phyloP scores from a whole-genome alignment of 2,888 invertebrate genomes.

The Acleris emargana region DNA sequence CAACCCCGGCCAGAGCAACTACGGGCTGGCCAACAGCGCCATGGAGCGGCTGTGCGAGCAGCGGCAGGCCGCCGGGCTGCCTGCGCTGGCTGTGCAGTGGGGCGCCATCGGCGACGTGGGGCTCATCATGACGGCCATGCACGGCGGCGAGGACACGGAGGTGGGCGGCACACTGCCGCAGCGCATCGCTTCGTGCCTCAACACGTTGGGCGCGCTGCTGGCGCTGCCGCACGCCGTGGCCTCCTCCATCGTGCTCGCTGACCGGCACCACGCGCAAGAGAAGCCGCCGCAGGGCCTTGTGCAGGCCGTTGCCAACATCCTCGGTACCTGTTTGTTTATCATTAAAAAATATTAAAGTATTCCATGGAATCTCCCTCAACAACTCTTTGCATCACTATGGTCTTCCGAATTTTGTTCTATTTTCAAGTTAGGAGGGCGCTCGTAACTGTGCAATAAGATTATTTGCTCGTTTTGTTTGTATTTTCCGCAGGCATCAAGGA shows the following conservation, averaged over 20 bases:
- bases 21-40: constrained; percentile 97
- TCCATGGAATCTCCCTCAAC: too few species aligned
- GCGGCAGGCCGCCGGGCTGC: constrained; percentile 92
- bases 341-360: too few species aligned
- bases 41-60: constrained; percentile 98
- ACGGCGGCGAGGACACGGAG: constrained; percentile 93
- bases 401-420: too few species aligned
- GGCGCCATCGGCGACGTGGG: constrained; percentile 99
- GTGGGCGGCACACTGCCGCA: constrained; percentile 98
- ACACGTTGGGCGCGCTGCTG: constrained; percentile 94
- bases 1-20: constrained; percentile 98
- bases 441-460: too few species aligned
- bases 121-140: constrained; percentile 94
- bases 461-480: too few species aligned
- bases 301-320: constrained; percentile 93
- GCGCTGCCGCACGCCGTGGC: constrained; percentile 93
- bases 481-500: too few species aligned
- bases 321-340: constrained; percentile 80
- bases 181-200: constrained; percentile 95
- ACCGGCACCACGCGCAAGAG: constrained; percentile 87
- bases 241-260: constrained; percentile 93
- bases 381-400: too few species aligned
- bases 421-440: too few species aligned
- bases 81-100: constrained; percentile 97
- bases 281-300: constrained; percentile 84